Evolutionary conservation across 2,113 vertebrate genomes (phyloP).

Genomic region (Hydropotes inermis): DNA sequence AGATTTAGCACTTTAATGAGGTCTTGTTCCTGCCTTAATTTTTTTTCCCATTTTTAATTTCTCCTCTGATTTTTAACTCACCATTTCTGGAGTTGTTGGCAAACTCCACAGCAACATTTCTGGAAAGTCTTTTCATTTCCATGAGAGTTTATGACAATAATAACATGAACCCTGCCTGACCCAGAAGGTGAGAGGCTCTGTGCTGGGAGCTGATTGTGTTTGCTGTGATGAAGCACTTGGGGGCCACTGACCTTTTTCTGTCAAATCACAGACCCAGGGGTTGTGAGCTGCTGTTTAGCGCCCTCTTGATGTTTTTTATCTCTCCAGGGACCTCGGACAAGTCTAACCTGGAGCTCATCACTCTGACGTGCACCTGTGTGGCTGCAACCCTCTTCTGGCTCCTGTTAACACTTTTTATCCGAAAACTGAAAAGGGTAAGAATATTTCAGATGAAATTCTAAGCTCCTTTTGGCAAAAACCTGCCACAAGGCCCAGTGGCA

Average conservation of each 20-base stretch:
- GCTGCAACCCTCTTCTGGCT: slow-evolving; percentile 94
- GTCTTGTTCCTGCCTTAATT: slow-evolving; percentile 56
- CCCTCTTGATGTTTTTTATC: slow-evolving; percentile 57
- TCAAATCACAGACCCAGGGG: not conserved
- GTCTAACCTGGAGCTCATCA: slow-evolving; percentile 91
- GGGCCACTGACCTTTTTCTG: not conserved
- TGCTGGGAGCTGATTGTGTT: too few relatives aligned
- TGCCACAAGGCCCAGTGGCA: not conserved
- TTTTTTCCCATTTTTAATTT: slow-evolving; percentile 52
- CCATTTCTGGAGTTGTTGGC: slow-evolving; percentile 7
- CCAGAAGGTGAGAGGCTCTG: not conserved
- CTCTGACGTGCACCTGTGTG: slow-evolving; percentile 92
- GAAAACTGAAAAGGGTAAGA: slow-evolving; percentile 91
- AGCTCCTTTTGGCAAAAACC: not conserved
- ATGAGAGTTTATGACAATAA: not conserved
- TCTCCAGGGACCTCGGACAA: slow-evolving; percentile 85
- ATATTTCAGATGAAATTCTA: accelerated
- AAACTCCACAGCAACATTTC: not conserved
- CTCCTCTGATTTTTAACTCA: slow-evolving; percentile 37
- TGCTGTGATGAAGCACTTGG: not conserved
- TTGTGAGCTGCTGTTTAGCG: not conserved
- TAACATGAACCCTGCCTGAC: not conserved
- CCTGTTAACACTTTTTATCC: slow-evolving; percentile 92
- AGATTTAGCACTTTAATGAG: slow-evolving; percentile 64
- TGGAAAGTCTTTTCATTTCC: not conserved